These are phyloP conservation scores for Eupithecia insigniata DNA, from an alignment of 2,888 invertebrate species.

Conservation along the genomic window DNA sequence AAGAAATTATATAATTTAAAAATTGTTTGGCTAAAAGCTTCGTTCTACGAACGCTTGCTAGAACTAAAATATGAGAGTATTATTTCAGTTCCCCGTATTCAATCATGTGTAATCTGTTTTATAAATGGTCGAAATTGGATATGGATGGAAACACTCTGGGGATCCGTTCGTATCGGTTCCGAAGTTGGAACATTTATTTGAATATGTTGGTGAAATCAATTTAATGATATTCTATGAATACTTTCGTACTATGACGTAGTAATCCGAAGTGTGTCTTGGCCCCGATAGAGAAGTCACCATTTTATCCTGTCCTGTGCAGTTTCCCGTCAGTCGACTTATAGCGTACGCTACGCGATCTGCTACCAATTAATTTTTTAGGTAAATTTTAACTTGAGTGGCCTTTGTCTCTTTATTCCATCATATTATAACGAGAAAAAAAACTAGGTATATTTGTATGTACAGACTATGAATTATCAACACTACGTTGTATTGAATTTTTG, in stretches of 20 bases:
- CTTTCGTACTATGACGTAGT: not conserved
- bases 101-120: slow-evolving; percentile 14
- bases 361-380: too few species aligned
- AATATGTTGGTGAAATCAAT: slow-evolving; percentile 7
- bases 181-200: slow-evolving; percentile 5
- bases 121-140: slow-evolving; percentile 24
- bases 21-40: too few species aligned
- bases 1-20: too few species aligned
- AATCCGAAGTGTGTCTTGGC: not conserved
- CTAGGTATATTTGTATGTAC: too few species aligned
- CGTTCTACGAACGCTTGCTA: not conserved
- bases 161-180: not conserved
- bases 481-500: too few species aligned
- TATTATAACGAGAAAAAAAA: too few species aligned
- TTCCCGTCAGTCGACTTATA: not conserved
- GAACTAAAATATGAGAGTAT: slow-evolving; percentile 9
- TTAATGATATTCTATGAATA: not conserved
- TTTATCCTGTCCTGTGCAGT: not conserved
- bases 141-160: not conserved
- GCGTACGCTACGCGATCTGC: too few species aligned
- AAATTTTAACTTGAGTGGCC: too few species aligned
- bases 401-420: too few species aligned
- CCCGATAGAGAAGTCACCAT: not conserved
- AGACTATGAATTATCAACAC: too few species aligned
- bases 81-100: slow-evolving; percentile 12